phyloP scores from a whole-genome alignment of 2,888 invertebrate genomes.

The Tridacna crocea region DNA sequence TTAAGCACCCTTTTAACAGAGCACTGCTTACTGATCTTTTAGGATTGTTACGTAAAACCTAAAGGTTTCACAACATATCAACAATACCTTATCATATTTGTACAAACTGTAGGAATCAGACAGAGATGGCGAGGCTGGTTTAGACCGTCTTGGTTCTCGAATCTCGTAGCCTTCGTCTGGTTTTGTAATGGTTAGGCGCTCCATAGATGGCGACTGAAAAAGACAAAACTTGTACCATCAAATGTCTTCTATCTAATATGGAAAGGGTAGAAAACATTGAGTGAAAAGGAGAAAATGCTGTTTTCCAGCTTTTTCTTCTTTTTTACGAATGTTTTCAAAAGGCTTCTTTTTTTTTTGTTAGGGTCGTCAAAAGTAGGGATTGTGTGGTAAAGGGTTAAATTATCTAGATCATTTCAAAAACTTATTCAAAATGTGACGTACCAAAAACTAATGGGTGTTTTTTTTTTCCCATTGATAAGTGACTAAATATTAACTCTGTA shows the following conservation, averaged over 20 bases:
- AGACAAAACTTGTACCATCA: not conserved
- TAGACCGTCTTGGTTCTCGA: slow-evolving; percentile 64
- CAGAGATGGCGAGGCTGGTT: slow-evolving; percentile 74
- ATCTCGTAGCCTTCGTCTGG: slow-evolving; percentile 55
- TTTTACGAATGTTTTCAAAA: not conserved
- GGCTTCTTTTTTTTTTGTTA: too few relatives aligned
- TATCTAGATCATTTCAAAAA: too few relatives aligned
- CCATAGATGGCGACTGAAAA: slow-evolving; percentile 58
- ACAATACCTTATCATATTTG: slow-evolving; percentile 78
- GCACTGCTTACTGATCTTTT: too few relatives aligned
- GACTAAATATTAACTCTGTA: too few relatives aligned
- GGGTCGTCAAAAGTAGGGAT: too few relatives aligned
- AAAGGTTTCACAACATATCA: too few relatives aligned
- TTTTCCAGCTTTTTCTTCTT: not conserved
- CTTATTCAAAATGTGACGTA: too few relatives aligned
- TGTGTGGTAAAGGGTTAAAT: too few relatives aligned
- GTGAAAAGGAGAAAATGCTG: not conserved
- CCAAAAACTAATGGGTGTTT: too few relatives aligned
- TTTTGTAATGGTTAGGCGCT: slow-evolving; percentile 46
- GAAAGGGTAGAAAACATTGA: not conserved
- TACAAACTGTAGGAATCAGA: slow-evolving; percentile 75
- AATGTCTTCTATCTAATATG: not conserved
- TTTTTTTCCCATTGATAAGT: too few relatives aligned
- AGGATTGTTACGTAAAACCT: too few relatives aligned
- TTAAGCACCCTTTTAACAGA: too few relatives aligned